Base-by-base conservation (phyloP, 2,797 vertebrate genomes). In the Novumbra hubbsi region DNA sequence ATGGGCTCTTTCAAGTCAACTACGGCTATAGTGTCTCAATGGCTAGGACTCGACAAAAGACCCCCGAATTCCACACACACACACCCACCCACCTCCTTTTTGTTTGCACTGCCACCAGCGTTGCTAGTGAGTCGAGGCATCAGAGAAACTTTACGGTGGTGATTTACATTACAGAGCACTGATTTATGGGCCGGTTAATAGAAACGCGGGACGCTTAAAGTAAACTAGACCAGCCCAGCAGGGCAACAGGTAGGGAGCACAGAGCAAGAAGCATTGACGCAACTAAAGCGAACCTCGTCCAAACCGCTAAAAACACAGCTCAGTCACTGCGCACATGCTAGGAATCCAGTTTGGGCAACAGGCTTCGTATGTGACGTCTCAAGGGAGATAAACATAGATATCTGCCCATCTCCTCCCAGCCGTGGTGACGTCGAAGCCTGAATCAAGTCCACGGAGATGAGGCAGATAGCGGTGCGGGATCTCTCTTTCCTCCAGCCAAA, bases 341-440 rank as follows among this genome's bases (percentile, higher is more conserved):
- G 63, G 24, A 69, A 64, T 27, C 49, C 70, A 38, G 34, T 21
- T 27, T n/a, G 6, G 45, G 27, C 62, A 73, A 38, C 71, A n/a
- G 48, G 50, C 50, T 27, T 12, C 1, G 24, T 28, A 63, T 63
- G 27, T 63, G 60, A 27, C 52, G 72, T 57, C 32, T 68, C 14
- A 38, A 34, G 32, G 52, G 30, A 80, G 83, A 77, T 72, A 19
- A 83, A 78, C 82, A 70, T 74, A 38, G 48, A 32, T 82, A 86
- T 83, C 73, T 3, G 72, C 68, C 24, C 75, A 80, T 90, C 86
- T 84, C 17, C 73, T 76, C 70, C 6, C 64, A 68, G 74, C 9
- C 73, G 81, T 41, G 0, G 60, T 81, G 87, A 90, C 86, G 84
- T 89, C 86, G 78, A 85, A 78, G 8, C 12, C 24, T 14, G 74